A percentile compares a stretch with the other conserved stretches of the same genome.
Conservation (phyloP, 2,797 vertebrate species). For the Platyrinchus mystaceus region DNA sequence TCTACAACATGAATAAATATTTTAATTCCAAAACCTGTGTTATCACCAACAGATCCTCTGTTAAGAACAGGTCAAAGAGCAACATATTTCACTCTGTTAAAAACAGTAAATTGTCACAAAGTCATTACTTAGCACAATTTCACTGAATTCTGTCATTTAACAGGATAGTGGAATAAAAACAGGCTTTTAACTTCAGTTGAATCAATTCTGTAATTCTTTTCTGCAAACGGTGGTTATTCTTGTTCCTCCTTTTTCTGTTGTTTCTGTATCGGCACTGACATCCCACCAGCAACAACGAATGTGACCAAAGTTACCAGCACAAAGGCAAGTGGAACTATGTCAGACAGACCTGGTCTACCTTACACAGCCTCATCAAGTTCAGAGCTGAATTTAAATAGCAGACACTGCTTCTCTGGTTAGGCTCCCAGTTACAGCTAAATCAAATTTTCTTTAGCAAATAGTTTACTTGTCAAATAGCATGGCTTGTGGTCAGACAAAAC, state of each 20-base stretch:
- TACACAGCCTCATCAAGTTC: neutral
- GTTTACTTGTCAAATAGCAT: neutral
- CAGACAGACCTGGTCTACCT: neutral
- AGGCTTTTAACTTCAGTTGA: neutral
- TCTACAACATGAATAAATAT: neutral
- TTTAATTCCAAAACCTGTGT: neutral
- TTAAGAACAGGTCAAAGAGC: neutral
- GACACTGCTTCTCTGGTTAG: neutral
- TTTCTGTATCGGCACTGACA: neutral
- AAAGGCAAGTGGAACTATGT: neutral
- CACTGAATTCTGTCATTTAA: neutral
- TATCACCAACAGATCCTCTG: neutral
- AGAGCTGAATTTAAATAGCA: neutral
- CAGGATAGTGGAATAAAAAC: neutral
- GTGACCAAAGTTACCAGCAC: neutral
- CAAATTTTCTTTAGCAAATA: neutral
- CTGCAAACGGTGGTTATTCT: neutral
- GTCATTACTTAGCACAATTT: neutral
- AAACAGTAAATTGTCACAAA: neutral
- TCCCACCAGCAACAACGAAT: neutral
- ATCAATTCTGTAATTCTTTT: neutral
- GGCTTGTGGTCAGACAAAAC: neutral
- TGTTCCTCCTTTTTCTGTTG: neutral
- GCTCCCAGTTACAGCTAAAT: neutral
- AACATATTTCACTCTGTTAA: neutral